Evolutionary conservation across 1,140 invertebrate species (phyloP), one percentile per base, ranked within the genome.

Genomic region (Melipona quadrifasciata): DNA sequence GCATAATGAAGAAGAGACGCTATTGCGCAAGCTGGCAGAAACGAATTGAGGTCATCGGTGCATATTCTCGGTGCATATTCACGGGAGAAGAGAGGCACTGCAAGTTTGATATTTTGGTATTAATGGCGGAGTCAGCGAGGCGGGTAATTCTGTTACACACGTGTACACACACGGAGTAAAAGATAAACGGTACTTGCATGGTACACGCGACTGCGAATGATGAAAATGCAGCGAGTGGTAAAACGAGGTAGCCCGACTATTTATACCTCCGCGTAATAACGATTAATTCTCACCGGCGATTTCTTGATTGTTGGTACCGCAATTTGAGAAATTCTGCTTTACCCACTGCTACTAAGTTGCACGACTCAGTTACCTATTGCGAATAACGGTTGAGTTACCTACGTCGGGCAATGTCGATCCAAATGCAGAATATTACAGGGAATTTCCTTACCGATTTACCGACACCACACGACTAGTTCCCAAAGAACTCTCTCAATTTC

Each of bases 1-100:
- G 85, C 57, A 74, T 85, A 87, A 91, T 87, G 84, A 82, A 86
- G 55, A 80, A 47, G 71, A 61, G 61, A 27, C 80, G 58, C 68
- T 64, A 86, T 84, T 88, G 79, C 80, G 74, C 71, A 80, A 86
- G 47, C 24, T 24, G 34, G 51, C 47, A 61, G 55, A 81, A 85
- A 53, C 39, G 55, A 79, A 76, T 72, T 5, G 39, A 61, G 27
- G 75, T 24, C 12, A 47, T 82, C 31, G 64, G n/a, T 51, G 34
- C 68, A 11, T 2, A 17, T 31, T 17, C 74, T n/a, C 31, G 55
- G 39, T 24, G 53, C 19, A 4, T 47, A 47, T 75, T 58, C 34
- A 58, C 16, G 1, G 39, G 53, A 24, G 11, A 5, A 21, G 14
- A 39, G 21, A 17, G 55, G 5, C 17, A 6, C 39, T n/a, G 21